phyloP scores from a whole-genome alignment of 2,888 invertebrate species.

The Pycnomerus fuliginosus region DNA sequence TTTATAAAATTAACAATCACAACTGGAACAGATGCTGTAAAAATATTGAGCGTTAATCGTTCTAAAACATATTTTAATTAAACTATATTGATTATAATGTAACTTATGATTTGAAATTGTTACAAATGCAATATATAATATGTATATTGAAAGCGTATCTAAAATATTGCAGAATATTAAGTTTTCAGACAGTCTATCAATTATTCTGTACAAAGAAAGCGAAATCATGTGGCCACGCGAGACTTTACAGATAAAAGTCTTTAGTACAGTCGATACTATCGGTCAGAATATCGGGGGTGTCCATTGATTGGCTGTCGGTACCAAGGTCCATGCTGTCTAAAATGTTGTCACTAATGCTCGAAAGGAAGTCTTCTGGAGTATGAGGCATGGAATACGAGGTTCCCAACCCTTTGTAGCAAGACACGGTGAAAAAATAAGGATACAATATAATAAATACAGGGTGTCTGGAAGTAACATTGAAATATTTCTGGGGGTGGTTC shows the following conservation, averaged over 20 bases:
- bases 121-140: slow-evolving; percentile 39
- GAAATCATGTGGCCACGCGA: no score
- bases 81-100: no score
- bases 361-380: slow-evolving; percentile 89
- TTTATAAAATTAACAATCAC: slow-evolving; percentile 33
- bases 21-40: no score
- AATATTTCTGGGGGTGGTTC: no score
- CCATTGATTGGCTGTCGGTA: slow-evolving; percentile 69
- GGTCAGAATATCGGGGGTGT: slow-evolving; percentile 70
- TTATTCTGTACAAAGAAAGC: no score
- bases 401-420: slow-evolving; percentile 61
- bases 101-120: slow-evolving; percentile 38
- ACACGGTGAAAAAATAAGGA: no score
- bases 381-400: slow-evolving; percentile 87
- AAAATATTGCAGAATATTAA: slow-evolving; percentile 25
- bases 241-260: no score
- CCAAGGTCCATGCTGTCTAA: slow-evolving; percentile 90
- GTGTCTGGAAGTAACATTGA: no score
- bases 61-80: no score
- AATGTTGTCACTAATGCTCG: slow-evolving; percentile 87
- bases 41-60: no score
- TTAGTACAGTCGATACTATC: slow-evolving; percentile 74
- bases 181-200: slow-evolving; percentile 4
- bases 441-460: no score
- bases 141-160: slow-evolving; percentile 35